These are phyloP conservation scores for Pogona vitticeps DNA, from an alignment of 2,113 vertebrate genomes.

Conservation along the genomic window DNA sequence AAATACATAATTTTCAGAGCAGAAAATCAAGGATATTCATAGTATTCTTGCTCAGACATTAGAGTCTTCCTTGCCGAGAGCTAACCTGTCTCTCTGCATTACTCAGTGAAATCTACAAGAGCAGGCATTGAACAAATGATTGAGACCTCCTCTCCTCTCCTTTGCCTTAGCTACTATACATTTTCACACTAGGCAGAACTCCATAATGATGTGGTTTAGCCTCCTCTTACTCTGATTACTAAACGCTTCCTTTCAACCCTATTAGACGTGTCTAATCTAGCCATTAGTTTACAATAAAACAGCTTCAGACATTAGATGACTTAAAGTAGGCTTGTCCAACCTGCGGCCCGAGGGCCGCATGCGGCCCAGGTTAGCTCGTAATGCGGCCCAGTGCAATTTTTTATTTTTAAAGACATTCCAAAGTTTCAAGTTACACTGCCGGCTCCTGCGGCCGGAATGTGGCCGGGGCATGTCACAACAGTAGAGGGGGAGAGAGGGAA, in stretches of 20 bases:
- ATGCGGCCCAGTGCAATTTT: too few relatives aligned
- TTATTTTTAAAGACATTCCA: too few relatives aligned
- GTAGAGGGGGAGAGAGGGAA: too few relatives aligned
- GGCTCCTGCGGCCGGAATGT: too few relatives aligned
- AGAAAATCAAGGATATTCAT: neutral
- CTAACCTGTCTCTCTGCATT: neutral
- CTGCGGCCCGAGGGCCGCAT: too few relatives aligned
- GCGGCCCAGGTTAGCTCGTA: too few relatives aligned
- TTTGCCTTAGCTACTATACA: neutral
- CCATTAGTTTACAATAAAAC: too few relatives aligned
- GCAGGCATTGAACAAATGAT: neutral
- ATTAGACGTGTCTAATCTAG: neutral
- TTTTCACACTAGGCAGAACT: neutral
- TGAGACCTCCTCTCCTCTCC: neutral
- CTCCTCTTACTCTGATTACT: neutral
- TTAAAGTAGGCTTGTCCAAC: too few relatives aligned
- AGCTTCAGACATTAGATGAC: too few relatives aligned
- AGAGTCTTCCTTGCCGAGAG: neutral
- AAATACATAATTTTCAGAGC: slow-evolving; percentile 3
- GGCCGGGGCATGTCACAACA: too few relatives aligned
- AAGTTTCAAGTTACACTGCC: too few relatives aligned
- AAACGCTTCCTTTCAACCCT: neutral
- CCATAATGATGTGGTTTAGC: neutral
- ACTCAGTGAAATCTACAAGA: neutral
- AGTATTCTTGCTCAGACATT: neutral